Conservation (phyloP, 2,797 vertebrate genomes). For the Lepilemur septentrionalis region DNA sequence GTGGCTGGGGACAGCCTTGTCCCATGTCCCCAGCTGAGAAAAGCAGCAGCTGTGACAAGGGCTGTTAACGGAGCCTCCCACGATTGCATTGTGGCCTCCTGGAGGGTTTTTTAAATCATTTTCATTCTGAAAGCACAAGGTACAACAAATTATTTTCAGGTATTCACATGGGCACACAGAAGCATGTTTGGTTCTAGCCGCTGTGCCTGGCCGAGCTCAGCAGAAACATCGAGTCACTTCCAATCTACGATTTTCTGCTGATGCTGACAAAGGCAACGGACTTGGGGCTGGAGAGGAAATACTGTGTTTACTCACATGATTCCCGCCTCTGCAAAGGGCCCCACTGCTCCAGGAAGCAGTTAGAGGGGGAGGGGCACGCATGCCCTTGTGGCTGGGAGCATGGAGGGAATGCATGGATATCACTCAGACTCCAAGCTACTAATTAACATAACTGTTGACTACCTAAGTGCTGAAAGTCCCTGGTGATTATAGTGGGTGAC, state of each 20-base stretch:
- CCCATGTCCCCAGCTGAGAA: not conserved
- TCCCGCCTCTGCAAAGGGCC: not conserved
- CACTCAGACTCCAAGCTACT: not conserved
- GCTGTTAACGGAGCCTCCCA: not conserved
- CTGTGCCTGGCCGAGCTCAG: not conserved
- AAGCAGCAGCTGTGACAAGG: not conserved
- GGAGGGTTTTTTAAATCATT: not conserved
- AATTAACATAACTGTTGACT: not conserved
- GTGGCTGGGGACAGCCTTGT: not conserved
- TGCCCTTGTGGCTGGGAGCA: not conserved
- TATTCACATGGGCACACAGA: not conserved
- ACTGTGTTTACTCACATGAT: conserved; percentile 30
- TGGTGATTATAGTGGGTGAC: not conserved
- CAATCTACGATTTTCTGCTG: conserved; percentile 30
- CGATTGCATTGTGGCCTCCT: not conserved
- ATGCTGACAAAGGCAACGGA: not conserved
- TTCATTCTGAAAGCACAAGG: conserved; percentile 12
- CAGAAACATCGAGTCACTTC: not conserved
- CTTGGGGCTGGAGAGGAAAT: not conserved
- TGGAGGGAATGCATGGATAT: fast-evolving
- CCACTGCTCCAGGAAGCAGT: not conserved
- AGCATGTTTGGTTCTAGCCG: not conserved
- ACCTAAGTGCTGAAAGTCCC: not conserved
- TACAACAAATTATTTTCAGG: conserved; percentile 10
- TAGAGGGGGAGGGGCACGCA: not conserved